Evolutionary conservation across 2,113 vertebrate genomes (phyloP), one percentile per base, ranked within the genome.

Genomic region (Lasiurus cinereus): DNA sequence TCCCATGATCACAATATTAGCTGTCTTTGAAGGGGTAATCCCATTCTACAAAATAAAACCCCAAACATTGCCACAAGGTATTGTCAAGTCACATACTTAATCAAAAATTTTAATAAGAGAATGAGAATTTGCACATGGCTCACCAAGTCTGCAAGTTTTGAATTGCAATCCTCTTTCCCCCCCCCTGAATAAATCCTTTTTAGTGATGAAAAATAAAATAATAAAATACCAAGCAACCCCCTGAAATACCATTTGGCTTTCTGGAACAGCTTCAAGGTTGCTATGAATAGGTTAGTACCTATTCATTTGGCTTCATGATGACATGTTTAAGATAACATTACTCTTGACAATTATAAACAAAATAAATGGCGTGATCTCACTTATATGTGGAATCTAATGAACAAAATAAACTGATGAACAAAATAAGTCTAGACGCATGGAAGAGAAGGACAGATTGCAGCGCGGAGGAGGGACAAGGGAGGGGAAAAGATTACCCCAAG

Each of bases 21-120:
- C 13, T 74, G 24, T 39, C 48, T 43, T 80, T 77, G 0, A 85
- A 72, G 69, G 43, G 4, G 29, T 67, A 76, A 59, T 54, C 11
- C 43, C 77, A 59, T 22, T 66, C 16, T n/a, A 89, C 76, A 93
- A 93, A 88, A 67, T 43, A 62, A 86, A 96, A 91, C 16, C 7
- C 16, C 31, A 94, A 73, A 64, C 22, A 79, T 69, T 93, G 78
- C 46, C 66, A 84, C 14, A 67, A 86, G 36, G 33, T 69, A n/a
- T 80, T 19, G 7, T 52, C 52, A 59, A 85, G 39, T 85, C 78
- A 59, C 46, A 22, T 85, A 52, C 52, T 64, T 78, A 64, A 85
- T 15, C 48, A 48, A 72, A 48, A 67, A 70, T 24, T 83, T 86
- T 46, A 21, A 64, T 64, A 64, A 29, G 29, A 29, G 27, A 64